Percentiles rank a stretch among this genome's conserved stretches.
phyloP scores from a whole-genome alignment of 2,888 invertebrate genomes.

The Oscheius myriophilus region DNA sequence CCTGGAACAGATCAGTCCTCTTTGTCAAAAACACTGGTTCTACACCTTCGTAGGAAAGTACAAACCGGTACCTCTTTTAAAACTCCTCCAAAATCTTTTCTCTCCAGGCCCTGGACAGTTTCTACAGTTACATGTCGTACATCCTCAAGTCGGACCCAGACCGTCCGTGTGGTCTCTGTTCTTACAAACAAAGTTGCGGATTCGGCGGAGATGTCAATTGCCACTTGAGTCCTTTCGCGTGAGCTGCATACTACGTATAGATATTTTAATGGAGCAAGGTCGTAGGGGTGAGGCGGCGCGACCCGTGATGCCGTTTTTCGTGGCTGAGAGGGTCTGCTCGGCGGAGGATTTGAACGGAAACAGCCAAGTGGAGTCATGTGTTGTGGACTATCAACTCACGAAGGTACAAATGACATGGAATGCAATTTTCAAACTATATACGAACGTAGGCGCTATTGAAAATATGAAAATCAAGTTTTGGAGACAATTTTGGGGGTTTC shows the following conservation, averaged over 20 bases:
- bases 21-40: constrained; percentile 69
- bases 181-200: constrained; percentile 67
- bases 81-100: background rate
- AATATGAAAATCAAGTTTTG: background rate
- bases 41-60: constrained; percentile 66
- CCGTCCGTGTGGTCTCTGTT: constrained; percentile 66
- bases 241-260: constrained; percentile 22
- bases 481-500: background rate
- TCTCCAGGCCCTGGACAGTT: constrained; percentile 58
- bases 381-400: constrained; percentile 62
- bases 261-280: background rate
- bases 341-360: constrained; percentile 60
- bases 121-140: constrained; percentile 64
- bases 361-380: constrained; percentile 63
- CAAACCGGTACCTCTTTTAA: constrained; percentile 13
- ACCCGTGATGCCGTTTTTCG: constrained; percentile 66
- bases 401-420: constrained; percentile 35
- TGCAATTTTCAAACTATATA: background rate
- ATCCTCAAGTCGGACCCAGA: constrained; percentile 53
- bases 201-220: constrained; percentile 67
- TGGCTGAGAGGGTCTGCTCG: constrained; percentile 67
- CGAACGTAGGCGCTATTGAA: background rate
- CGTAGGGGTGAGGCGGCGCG: constrained; percentile 66
- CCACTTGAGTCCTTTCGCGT: constrained; percentile 66
- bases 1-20: constrained; percentile 62